phyloP scores from a whole-genome alignment of 2,797 vertebrate species.

The Thunnus albacares region DNA sequence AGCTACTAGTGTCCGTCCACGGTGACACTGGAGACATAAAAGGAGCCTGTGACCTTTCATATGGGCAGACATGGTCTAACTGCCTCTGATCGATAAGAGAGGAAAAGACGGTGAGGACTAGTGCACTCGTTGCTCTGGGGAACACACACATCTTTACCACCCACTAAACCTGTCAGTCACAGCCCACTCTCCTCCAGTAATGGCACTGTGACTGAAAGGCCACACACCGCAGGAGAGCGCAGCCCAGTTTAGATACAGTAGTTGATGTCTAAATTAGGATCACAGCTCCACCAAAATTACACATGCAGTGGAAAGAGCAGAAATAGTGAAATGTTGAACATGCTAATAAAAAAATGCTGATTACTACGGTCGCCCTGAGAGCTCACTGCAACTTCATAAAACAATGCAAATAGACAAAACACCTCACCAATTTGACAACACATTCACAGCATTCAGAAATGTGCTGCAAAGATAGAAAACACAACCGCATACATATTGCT shows the following conservation, averaged over 20 bases:
- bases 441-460: too few relatives aligned
- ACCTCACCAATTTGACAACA: too few relatives aligned
- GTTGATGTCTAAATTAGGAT: constrained; percentile 60
- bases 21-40: constrained; percentile 47
- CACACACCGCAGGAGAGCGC: constrained; percentile 56
- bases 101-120: constrained; percentile 22
- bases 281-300: constrained; percentile 22
- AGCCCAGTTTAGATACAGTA: constrained; percentile 47
- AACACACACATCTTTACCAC: constrained; percentile 67
- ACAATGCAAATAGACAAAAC: too few relatives aligned
- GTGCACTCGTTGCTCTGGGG: constrained; percentile 45
- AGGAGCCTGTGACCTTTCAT: constrained; percentile 71
- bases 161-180: constrained; percentile 76
- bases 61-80: constrained; percentile 62
- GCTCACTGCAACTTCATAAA: too few relatives aligned
- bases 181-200: constrained; percentile 53
- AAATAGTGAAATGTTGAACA: neutral
- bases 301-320: neutral
- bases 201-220: constrained; percentile 67
- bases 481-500: too few relatives aligned
- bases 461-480: too few relatives aligned
- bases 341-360: neutral
- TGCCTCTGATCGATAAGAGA: constrained; percentile 63
- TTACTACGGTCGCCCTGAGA: too few relatives aligned
- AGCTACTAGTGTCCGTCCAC: constrained; percentile 29